Conservation (phyloP, 2,113 vertebrate genomes). For the Nycticorax nycticorax region DNA sequence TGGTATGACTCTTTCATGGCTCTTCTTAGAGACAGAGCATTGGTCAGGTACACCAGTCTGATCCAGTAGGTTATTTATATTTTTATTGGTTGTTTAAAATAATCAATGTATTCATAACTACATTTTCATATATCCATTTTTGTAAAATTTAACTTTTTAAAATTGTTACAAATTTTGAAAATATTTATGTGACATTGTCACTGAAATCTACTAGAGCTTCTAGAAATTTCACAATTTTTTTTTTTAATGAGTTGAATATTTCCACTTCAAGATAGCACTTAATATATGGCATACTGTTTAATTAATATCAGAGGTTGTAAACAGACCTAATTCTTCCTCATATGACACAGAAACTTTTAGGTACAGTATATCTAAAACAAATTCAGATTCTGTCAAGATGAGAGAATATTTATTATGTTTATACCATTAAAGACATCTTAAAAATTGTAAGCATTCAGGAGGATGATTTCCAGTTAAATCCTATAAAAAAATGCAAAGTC, state of each 20-base stretch:
- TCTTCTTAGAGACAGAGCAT: background rate
- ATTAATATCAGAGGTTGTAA: background rate
- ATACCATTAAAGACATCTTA: background rate
- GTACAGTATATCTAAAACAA: background rate
- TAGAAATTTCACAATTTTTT: background rate
- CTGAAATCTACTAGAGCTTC: background rate
- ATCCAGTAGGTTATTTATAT: background rate
- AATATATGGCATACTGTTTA: background rate
- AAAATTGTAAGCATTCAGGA: background rate
- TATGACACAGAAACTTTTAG: background rate
- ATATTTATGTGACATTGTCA: background rate
- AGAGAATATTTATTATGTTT: background rate
- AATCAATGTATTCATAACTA: background rate
- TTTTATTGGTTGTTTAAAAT: background rate
- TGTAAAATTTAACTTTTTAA: background rate
- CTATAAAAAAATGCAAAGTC: background rate
- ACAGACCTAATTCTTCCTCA: background rate
- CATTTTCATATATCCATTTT: background rate
- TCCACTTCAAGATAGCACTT: background rate
- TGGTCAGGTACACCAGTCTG: background rate
- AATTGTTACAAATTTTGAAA: background rate
- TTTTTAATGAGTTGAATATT: background rate
- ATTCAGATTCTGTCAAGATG: background rate
- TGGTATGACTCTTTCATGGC: rapidly evolving
- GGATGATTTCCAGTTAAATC: background rate